Evolutionary conservation across 2,797 vertebrate species (phyloP).

Genomic region (Tenualosa ilisha): DNA sequence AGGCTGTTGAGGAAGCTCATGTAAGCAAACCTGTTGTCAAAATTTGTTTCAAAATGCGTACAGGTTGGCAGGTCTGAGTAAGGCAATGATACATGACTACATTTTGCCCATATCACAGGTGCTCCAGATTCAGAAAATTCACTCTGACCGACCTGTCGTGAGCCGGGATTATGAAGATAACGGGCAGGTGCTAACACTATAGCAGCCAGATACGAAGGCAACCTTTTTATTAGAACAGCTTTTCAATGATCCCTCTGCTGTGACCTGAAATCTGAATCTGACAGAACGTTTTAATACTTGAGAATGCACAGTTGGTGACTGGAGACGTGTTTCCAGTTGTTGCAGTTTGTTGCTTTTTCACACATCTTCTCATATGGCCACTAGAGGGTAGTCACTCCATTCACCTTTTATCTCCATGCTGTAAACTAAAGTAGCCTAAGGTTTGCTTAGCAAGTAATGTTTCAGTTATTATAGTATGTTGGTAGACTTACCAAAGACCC

Average conservation of each 20-base stretch:
- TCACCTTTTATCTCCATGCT: too few species aligned
- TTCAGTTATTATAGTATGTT: background rate
- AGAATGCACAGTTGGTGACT: background rate
- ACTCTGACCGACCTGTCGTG: slow-evolving; percentile 55
- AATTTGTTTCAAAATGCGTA: too few species aligned
- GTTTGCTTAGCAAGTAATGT: background rate
- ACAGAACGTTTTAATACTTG: background rate
- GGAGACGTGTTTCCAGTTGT: background rate
- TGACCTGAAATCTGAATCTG: slow-evolving; percentile 64
- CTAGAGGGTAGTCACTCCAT: background rate
- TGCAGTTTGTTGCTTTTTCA: background rate
- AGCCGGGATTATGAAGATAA: slow-evolving; percentile 75
- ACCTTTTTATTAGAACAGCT: slow-evolving; percentile 86
- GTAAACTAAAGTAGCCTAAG: background rate
- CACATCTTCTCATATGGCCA: background rate
- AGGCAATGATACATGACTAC: too few species aligned
- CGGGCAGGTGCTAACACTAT: slow-evolving; percentile 82
- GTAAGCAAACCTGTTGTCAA: too few species aligned
- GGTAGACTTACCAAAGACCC: background rate
- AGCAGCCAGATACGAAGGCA: slow-evolving; percentile 72
- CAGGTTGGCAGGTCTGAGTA: too few species aligned
- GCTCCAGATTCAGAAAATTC: slow-evolving; percentile 56
- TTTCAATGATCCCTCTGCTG: slow-evolving; percentile 88
- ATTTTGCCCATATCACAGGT: slow-evolving; percentile 42
- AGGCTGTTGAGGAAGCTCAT: too few species aligned